Base-by-base conservation (phyloP, 2,888 invertebrate species). In the Chorisops tibialis region DNA sequence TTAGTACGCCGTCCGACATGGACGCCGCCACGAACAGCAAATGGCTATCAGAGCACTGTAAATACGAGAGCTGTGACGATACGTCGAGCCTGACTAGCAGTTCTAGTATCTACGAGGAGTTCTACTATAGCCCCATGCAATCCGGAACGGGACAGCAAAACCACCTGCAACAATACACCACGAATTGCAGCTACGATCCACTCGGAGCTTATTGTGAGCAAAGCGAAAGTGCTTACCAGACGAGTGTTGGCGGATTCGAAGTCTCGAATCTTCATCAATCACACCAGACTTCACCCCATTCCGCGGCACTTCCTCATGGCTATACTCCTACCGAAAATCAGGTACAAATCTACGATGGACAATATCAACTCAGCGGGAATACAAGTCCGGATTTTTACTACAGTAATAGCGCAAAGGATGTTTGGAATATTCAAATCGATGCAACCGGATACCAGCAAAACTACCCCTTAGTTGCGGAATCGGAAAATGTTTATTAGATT, bases 41-140 rank as follows among this genome's bases (percentile, higher is more conserved):
- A 65, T 52, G 68, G 68, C 22, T 61, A 63, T 45, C 64, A 62
- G 43, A 59, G 5, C 59, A 67, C 58, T 67, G 66, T 35, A 72
- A 73, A 66, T 75, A 77, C 54, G 77, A 77, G 66, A 75, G 73
- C 64, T 76, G 74, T 63, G 78, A 78, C 58, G 78, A 78, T 37
- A 76, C 77, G 30, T 78, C 77, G 41, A 79, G 78, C 35, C 63
- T 77, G 19, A 78, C 77, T 38, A 70, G 70, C 58, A 74, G 73
- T 54, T 66, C 66, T 7, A 66, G 66, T 49, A 58, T 59, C 1
- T 66, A 66, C 37, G 66, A 66, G 11, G 66, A 66, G 37, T 64
- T 60, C 39, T 65, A 63, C 41, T 65, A 65, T 19, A 37, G 52
- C 6, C 45, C 61, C 1, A 16, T 51, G n/a, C 51, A 41, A 19